Evolutionary conservation across 2,113 vertebrate species (phyloP).

Genomic region (Aptenodytes patagonicus): DNA sequence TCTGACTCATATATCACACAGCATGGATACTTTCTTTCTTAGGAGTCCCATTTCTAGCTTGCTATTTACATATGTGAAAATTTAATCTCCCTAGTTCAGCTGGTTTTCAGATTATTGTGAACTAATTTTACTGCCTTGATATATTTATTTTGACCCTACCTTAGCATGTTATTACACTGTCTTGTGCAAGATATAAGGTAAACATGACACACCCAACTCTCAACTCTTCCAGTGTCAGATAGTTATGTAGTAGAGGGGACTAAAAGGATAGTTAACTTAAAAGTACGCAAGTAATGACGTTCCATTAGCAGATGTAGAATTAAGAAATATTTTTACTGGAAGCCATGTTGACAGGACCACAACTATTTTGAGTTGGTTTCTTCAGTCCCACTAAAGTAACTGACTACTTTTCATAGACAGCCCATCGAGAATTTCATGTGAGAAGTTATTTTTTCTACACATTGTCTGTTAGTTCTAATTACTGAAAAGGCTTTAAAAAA

Average conservation of each 20-base stretch:
- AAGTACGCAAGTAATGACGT: not conserved
- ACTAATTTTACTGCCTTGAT: not conserved
- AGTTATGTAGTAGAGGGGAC: not conserved
- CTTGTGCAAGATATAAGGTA: not conserved
- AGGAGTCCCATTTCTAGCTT: not conserved
- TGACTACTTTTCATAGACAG: not conserved
- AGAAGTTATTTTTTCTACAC: not conserved
- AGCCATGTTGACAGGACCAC: not conserved
- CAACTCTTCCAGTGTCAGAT: not conserved
- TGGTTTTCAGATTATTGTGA: not conserved
- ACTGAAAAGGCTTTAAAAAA: not conserved
- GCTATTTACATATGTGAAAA: not conserved
- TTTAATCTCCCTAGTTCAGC: not conserved
- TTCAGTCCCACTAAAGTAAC: not conserved
- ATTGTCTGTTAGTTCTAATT: not conserved
- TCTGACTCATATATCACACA: not conserved
- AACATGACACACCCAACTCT: not conserved
- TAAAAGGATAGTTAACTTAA: not conserved
- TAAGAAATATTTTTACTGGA: not conserved
- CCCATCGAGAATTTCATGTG: not conserved
- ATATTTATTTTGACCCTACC: not conserved
- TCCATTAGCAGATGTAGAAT: not conserved
- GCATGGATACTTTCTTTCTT: not conserved
- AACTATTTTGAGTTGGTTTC: not conserved
- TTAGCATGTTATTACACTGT: not conserved